Base-by-base conservation (phyloP, 2,113 vertebrate species). In the Pachypanchax playfairii region DNA sequence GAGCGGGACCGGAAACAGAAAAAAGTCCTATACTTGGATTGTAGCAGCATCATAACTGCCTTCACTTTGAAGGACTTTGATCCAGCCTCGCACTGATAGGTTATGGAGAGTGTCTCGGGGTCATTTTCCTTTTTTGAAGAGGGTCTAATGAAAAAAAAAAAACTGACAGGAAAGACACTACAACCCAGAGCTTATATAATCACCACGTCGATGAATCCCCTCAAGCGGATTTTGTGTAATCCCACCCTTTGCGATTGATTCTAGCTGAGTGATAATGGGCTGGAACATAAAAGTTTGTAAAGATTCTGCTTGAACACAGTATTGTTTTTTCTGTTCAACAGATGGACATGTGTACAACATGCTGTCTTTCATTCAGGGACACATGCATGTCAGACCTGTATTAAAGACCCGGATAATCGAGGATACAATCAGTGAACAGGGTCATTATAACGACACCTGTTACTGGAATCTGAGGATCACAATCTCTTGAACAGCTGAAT, bases 381-480 rank as follows among this genome's bases (percentile, higher is more conserved):
- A 79, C 35, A 57, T 65, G 76, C 53, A 55, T 55, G 56, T 26
- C 43, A 50, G 76, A 44, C 75, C 44, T 67, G 63, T 52, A 60
- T 73, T 67, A 52, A 80, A 80, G 78, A 68, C 61, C 65, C 31
- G 50, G 57, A 67, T 83, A 73, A 73, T 46, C 70, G 54, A 51
- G 63, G 55, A 70, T 77, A 57, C 54, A 71, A 69, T 80, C 50
- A 71, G 58, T 12, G 48, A 77, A 80, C 24, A 48, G 60, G 79
- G 69, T 77, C 60, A 69, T 62, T 68, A 49, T 54, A 20, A 33
- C 67, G 63, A 61, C 85, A 90, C 88, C 87, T 88, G 89, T 84
- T 73, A 47, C 70, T 63, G 78, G 75, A 82, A 73, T 86, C 49
- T 35, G 10, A 70, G 71, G 78, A 72, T 72, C 75, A 73, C 70